Evolutionary conservation across 2,888 invertebrate genomes (phyloP), one percentile per base, ranked within the genome.

Genomic region (Heliconius erato): DNA sequence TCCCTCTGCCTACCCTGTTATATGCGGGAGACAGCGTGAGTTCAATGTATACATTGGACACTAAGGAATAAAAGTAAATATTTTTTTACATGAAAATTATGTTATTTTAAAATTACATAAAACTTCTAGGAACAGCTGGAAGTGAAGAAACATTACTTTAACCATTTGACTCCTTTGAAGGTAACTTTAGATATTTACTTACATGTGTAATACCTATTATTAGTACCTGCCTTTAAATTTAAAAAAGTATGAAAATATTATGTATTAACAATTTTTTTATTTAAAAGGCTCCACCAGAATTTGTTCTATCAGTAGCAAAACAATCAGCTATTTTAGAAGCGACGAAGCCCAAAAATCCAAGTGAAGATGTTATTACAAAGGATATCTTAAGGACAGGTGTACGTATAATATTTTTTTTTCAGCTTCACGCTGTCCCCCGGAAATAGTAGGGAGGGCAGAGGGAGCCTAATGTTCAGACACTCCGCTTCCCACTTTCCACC

Each of bases 361-460:
- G 74, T 2, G 87, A 89, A 7, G 86, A 90, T 4, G 6, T 88
- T 0, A 85, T 90, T 7, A 83, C 84, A 9, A 89, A 90, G 65
- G 86, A 91, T 23, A 87, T 90, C 23, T 87, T 94, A 54, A 90
- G 94, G 83, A 88, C 88, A 68, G 94, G 94, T 84, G 94, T 86
- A 81, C 14, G 11, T 35, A 35, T 32, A n/a, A 28, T 78, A n/a
- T 63, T 7, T 49, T 4, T 3, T n/a, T 49, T 72, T 44, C n/a
- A 26, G 63, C 63, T n/a, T 63, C n/a, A n/a, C n/a, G 54, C 54
- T 19, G 19, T 19, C 6, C 3, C 19, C 54, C 6, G 54, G 1
- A 54, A 6, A 16, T 40, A 2, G 40, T 2, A 11, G 1, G 11
- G 40, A 40, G 40, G 11, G 11, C 19, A 54, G 7, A 19, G 16